Conservation (phyloP, 2,113 vertebrate genomes). For the Scalopus aquaticus region DNA sequence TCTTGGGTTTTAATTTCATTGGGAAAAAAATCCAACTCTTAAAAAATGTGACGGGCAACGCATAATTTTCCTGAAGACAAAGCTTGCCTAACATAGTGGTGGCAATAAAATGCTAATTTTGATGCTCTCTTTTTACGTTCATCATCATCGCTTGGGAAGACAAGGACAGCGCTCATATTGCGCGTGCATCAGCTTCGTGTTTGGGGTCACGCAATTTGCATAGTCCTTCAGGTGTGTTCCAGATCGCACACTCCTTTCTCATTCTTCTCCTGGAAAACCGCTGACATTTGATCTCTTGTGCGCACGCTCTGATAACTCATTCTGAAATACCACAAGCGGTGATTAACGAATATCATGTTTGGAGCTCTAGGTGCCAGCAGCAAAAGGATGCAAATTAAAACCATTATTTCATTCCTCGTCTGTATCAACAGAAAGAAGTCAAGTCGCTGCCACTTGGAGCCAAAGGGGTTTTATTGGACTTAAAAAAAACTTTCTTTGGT, state of each 20-base stretch:
- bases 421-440: not conserved
- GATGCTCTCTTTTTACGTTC: not conserved
- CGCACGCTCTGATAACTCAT: slow-evolving; percentile 3
- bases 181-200: not conserved
- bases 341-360: not conserved
- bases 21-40: not conserved
- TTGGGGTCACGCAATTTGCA: not conserved
- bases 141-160: not conserved
- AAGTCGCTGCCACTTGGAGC: not conserved
- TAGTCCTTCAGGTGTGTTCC: not conserved
- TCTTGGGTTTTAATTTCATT: not conserved
- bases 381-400: slow-evolving; percentile 50
- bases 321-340: slow-evolving; percentile 35
- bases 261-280: not conserved
- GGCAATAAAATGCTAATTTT: not conserved
- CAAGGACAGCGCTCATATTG: not conserved
- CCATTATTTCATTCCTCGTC: not conserved
- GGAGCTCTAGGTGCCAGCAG: not conserved
- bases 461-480: not conserved
- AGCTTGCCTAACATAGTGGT: not conserved
- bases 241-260: accelerated
- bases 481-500: too few relatives aligned
- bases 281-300: not conserved
- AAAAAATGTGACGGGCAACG: not conserved
- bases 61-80: not conserved